phyloP scores from a whole-genome alignment of 2,888 invertebrate genomes.

The Ectemnius cavifrons region DNA sequence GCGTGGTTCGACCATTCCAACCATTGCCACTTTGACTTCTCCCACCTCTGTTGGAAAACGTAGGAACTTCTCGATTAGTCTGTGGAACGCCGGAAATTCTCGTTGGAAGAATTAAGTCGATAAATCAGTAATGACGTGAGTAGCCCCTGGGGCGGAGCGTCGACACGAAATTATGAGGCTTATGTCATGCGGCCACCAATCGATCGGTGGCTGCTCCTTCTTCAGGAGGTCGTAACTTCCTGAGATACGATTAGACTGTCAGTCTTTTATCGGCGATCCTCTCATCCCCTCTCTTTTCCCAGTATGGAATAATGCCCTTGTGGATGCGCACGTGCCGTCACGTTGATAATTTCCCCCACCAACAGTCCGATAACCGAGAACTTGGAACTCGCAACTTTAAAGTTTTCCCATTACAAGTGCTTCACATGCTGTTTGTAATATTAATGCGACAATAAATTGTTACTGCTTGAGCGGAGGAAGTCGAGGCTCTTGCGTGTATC shows the following conservation, averaged over 20 bases:
- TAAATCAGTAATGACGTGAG: conserved; percentile 35
- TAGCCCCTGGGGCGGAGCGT: neutral
- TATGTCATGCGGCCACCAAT: neutral
- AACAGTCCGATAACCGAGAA: too few species aligned
- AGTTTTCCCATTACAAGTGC: too few species aligned
- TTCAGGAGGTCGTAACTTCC: neutral
- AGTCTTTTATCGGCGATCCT: conserved; percentile 5
- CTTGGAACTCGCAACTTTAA: too few species aligned
- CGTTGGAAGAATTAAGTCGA: conserved; percentile 42
- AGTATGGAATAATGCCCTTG: neutral
- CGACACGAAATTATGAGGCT: conserved; percentile 28
- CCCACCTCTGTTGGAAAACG: conserved; percentile 2
- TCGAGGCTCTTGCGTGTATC: too few species aligned
- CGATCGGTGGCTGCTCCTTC: neutral
- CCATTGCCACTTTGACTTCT: neutral
- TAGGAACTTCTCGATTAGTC: conserved; percentile 21
- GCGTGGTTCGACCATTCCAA: neutral
- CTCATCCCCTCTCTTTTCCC: neutral
- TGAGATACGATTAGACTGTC: conserved; percentile 2
- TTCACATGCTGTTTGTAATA: too few species aligned
- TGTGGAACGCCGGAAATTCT: conserved; percentile 10
- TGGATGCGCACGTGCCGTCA: neutral
- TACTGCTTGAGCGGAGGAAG: too few species aligned
- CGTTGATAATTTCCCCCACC: too few species aligned
- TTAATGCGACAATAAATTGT: too few species aligned